Conservation (phyloP, 2,113 vertebrate species). For the Megaceryle maxima region DNA sequence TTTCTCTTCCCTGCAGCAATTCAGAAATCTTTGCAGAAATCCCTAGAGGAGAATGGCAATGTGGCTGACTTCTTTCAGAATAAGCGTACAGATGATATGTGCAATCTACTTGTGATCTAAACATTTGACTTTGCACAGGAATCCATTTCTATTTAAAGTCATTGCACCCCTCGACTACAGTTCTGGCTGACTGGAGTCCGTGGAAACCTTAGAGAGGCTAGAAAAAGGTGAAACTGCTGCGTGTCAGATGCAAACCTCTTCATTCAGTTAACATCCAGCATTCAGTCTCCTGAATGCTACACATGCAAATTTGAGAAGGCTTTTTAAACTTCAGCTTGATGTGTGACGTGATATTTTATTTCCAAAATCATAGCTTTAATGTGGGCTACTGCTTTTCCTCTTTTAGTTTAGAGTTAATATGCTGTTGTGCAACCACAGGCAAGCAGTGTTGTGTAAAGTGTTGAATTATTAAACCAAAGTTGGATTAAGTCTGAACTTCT, state of each 20-base stretch:
- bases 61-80: not conserved
- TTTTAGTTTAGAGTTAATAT: not conserved
- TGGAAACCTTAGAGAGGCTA: not conserved
- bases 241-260: not conserved
- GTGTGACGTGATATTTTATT: not conserved
- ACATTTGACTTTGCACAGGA: not conserved
- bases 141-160: not conserved
- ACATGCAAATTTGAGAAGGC: not conserved
- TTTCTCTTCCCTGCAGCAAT: not conserved
- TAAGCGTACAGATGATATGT: not conserved
- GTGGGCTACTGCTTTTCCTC: not conserved
- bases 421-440: not conserved
- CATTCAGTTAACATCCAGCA: not conserved
- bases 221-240: not conserved
- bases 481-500: not conserved
- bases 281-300: not conserved
- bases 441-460: not conserved
- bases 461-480: not conserved
- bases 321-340: not conserved
- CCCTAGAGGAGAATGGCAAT: not conserved
- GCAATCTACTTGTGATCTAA: not conserved
- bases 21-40: not conserved
- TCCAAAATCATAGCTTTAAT: not conserved
- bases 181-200: not conserved
- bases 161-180: rapidly evolving